Conservation (phyloP, 2,113 vertebrate genomes). For the Syrmaticus mikado region DNA sequence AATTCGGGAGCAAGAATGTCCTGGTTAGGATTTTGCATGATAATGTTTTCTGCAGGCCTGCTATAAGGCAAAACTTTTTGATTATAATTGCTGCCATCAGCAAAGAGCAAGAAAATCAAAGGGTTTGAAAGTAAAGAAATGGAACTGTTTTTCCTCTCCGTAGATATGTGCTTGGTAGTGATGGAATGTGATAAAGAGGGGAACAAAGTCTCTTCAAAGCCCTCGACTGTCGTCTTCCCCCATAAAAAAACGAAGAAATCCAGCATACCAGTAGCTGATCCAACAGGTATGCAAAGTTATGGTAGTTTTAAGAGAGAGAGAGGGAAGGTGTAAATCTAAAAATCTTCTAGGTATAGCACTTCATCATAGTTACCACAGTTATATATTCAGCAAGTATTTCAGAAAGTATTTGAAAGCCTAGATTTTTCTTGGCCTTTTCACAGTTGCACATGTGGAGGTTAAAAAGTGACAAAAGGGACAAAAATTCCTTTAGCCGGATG, state of each 20-base stretch:
- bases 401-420: not conserved
- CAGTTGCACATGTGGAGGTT: not conserved
- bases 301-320: not conserved
- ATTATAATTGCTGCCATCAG: not conserved
- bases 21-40: not conserved
- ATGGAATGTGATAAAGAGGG: conserved; percentile 68
- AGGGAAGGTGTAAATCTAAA: not conserved
- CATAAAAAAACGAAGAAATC: conserved; percentile 62
- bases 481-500: not conserved
- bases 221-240: conserved; percentile 8
- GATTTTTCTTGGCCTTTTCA: not conserved
- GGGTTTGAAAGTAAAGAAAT: not conserved
- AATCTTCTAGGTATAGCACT: not conserved
- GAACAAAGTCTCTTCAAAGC: conserved; percentile 40
- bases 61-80: not conserved
- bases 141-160: conserved; percentile 20
- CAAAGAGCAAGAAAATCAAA: not conserved
- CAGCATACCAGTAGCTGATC: conserved; percentile 29
- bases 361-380: not conserved
- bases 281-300: conserved; percentile 49
- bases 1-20: not conserved
- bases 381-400: not conserved
- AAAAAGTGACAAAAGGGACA: not conserved
- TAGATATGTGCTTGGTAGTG: conserved; percentile 51
- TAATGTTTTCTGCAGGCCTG: not conserved